phyloP scores from a whole-genome alignment of 2,113 vertebrate species.

The Vireo altiloquus region DNA sequence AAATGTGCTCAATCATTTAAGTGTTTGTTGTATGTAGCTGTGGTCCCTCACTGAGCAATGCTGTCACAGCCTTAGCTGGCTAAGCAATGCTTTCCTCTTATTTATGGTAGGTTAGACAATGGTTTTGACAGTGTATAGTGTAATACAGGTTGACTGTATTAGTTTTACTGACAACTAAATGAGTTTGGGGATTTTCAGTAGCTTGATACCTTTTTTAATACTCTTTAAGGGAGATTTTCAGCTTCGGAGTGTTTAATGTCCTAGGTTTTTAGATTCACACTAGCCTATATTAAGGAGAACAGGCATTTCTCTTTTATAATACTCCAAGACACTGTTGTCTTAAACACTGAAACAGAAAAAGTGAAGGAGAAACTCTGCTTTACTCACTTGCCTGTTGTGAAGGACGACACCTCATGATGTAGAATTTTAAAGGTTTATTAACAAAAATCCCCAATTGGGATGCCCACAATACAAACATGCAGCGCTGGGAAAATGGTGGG shows the following conservation, averaged over 20 bases:
- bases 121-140: background rate
- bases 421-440: too few species aligned
- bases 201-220: background rate
- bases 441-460: too few species aligned
- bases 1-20: background rate
- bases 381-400: background rate
- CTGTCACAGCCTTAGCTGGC: background rate
- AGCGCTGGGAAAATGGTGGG: too few species aligned
- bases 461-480: too few species aligned
- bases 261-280: background rate
- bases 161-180: background rate
- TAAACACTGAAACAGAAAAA: background rate
- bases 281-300: background rate
- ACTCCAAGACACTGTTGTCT: background rate
- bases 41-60: background rate
- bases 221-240: background rate
- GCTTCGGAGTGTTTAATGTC: background rate
- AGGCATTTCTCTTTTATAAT: background rate
- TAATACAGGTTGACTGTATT: background rate
- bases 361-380: background rate
- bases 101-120: background rate
- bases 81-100: background rate
- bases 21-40: background rate
- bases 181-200: background rate
- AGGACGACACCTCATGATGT: too few species aligned